Evolutionary conservation across 2,113 vertebrate genomes (phyloP).

Genomic region (Passer montanus): DNA sequence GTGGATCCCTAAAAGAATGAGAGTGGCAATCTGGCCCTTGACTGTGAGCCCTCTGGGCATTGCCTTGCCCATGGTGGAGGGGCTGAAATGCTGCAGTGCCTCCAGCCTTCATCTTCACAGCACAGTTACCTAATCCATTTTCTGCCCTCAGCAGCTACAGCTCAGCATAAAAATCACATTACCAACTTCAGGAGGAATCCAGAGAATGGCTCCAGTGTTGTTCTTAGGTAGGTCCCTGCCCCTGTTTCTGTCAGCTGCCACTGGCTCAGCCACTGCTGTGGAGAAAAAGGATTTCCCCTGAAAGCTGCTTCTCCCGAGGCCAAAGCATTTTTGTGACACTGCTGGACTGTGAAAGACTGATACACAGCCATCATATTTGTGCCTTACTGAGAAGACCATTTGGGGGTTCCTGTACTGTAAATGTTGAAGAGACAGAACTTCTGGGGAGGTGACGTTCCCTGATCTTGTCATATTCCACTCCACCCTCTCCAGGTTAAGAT

Average conservation of each 20-base stretch:
- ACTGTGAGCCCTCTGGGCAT: background rate
- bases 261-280: background rate
- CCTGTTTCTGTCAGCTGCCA: background rate
- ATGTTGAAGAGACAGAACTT: background rate
- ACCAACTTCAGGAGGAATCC: background rate
- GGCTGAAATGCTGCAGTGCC: background rate
- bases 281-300: background rate
- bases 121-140: background rate
- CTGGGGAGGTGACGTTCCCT: background rate
- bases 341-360: background rate
- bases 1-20: background rate
- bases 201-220: background rate
- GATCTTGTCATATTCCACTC: constrained; percentile 57
- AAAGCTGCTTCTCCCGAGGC: background rate
- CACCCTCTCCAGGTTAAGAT: constrained; percentile 73
- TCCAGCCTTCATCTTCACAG: background rate
- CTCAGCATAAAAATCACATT: background rate
- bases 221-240: background rate
- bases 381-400: background rate
- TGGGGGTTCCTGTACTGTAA: background rate
- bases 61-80: background rate
- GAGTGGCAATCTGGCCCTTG: background rate
- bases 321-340: background rate
- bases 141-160: background rate
- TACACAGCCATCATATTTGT: background rate